Conservation (phyloP, 2,113 vertebrate species). For the Oryzias melastigma region DNA sequence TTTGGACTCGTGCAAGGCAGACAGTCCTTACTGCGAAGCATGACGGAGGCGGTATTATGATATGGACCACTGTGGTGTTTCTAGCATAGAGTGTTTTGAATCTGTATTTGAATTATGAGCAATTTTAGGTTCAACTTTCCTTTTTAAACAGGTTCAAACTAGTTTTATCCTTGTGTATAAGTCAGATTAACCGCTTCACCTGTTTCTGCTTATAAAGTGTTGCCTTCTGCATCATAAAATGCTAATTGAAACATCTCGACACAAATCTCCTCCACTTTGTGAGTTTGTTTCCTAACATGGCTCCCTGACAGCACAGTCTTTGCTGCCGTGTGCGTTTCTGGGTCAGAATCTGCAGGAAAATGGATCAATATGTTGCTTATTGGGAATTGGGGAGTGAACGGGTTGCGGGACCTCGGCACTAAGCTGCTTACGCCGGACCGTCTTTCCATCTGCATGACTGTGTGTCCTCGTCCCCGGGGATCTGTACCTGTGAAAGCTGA, state of each 20-base stretch:
- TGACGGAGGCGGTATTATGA: too few species aligned
- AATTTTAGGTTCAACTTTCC: too few species aligned
- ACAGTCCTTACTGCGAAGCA: too few species aligned
- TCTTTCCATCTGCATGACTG: constrained; percentile 58
- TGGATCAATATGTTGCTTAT: constrained; percentile 48
- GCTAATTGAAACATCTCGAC: not conserved
- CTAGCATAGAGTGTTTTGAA: too few species aligned
- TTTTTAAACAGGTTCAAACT: too few species aligned
- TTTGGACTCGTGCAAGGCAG: too few species aligned
- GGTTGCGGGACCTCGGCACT: constrained; percentile 49
- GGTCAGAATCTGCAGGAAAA: constrained; percentile 31
- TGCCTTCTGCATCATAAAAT: not conserved
- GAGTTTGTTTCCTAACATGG: constrained; percentile 10
- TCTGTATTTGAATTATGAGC: too few species aligned
- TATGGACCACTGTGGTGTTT: too few species aligned
- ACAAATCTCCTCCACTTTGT: not conserved
- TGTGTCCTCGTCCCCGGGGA: constrained; percentile 57
- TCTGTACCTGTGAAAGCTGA: constrained; percentile 67
- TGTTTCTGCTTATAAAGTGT: not conserved
- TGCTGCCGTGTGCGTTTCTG: constrained; percentile 17
- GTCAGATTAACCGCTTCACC: constrained; percentile 29
- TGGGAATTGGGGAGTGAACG: constrained; percentile 35
- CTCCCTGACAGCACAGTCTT: constrained; percentile 7
- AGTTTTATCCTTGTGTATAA: not conserved
- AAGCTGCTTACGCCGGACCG: constrained; percentile 52